These are phyloP conservation scores for Leptonema lineaticorne DNA, from an alignment of 1,140 invertebrate genomes.

Conservation along the genomic window DNA sequence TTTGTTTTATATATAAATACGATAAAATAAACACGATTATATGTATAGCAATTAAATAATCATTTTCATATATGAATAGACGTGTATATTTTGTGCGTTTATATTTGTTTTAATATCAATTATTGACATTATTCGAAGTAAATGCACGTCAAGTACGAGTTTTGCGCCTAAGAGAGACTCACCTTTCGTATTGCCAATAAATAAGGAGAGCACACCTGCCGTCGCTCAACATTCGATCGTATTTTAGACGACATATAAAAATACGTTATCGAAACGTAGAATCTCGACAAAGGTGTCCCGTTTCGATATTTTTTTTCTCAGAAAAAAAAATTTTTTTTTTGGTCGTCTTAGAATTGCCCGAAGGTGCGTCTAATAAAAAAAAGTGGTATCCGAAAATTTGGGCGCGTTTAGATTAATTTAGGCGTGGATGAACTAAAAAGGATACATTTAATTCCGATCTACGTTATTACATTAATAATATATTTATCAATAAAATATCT, in stretches of 20 bases:
- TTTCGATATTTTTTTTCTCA: too few relatives aligned
- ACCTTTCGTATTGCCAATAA: background rate
- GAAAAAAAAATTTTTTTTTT: too few relatives aligned
- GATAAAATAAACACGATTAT: background rate
- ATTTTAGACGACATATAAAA: background rate
- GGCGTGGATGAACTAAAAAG: too few relatives aligned
- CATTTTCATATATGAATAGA: background rate
- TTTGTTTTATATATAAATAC: background rate
- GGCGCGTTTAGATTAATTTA: too few relatives aligned
- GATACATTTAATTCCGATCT: too few relatives aligned
- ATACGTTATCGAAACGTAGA: background rate
- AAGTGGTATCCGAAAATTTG: too few relatives aligned
- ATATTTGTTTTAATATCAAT: background rate
- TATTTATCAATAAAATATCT: too few relatives aligned
- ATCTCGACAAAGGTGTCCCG: background rate
- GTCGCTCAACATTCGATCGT: constrained; percentile 4
- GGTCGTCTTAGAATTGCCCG: too few relatives aligned
- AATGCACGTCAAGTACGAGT: background rate
- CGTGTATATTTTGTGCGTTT: background rate
- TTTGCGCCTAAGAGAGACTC: background rate
- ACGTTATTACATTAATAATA: too few relatives aligned
- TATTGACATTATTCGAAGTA: background rate
- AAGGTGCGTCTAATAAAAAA: too few relatives aligned
- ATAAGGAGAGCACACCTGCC: constrained; percentile 1
- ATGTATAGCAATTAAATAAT: background rate